Base-by-base conservation (phyloP, 1,140 invertebrate species). In the Drosophila aff. region DNA sequence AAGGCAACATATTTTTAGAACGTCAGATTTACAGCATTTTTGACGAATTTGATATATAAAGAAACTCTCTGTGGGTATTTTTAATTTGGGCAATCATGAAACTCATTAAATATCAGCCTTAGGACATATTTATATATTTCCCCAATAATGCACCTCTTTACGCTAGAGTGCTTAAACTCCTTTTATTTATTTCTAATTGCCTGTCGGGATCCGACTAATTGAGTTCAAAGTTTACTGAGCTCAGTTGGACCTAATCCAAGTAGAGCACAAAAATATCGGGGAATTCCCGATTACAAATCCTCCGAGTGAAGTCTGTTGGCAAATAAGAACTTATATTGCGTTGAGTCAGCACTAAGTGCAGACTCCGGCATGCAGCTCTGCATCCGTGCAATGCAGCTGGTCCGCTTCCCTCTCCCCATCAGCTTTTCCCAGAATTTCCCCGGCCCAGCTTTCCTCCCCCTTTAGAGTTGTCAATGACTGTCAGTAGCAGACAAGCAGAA, bases 291-390 rank as follows among this genome's bases (percentile, higher is more conserved):
- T 52, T 40, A 73, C 71, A 77, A 76, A 71, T 71, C 66, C 66
- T 59, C 61, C 52, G 57, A 76, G 68, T 62, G 63, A 57, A 46
- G 66, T 43, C 55, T 50, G 60, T 40, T 69, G 64, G 77, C 84
- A 87, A 89, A 87, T 87, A 89, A 67, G 81, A 84, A 89, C 77
- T 84, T 87, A 78, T 84, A 81, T 68, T 74, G 68, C 69, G 74
- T 75, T 81, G 85, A 85, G 78, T 89, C 85, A 90, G 84, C 84
- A 90, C 83, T 89, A 79, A 89, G 81, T 84, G 84, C 84, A 84
- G 78, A 79, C 47, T 44, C 50, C 47, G 63, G 59, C 84, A 89
- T 89, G 84, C 85, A 89, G 90, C 84, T 85, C 83, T 89, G 78
- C 62, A 46, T 79, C 66, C 85, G 69, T 81, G 81, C 81, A 66